These are phyloP conservation scores for Cydia splendana DNA, from an alignment of 1,140 invertebrate species.

Conservation along the genomic window DNA sequence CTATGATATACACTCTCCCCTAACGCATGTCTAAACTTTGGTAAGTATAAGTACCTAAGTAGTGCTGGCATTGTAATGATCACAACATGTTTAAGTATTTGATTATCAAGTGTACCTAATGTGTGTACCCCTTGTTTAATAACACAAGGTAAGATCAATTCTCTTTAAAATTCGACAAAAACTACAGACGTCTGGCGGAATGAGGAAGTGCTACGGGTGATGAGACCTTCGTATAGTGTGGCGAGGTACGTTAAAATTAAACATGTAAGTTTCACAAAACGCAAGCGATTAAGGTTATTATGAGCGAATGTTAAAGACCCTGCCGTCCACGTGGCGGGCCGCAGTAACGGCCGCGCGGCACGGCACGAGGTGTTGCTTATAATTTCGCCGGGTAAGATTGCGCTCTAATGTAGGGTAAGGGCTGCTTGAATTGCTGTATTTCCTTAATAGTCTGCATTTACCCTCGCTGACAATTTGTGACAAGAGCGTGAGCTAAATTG, in stretches of 20 bases:
- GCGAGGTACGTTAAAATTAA: not conserved
- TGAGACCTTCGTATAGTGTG: not conserved
- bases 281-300: not conserved
- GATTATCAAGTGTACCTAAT: no score
- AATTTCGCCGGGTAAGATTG: slow-evolving; percentile 76
- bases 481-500: slow-evolving; percentile 75
- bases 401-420: slow-evolving; percentile 75
- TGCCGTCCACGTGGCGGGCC: slow-evolving; percentile 49
- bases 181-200: not conserved
- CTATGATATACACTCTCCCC: no score
- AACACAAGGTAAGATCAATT: no score
- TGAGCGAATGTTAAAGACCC: slow-evolving; percentile 39
- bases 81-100: no score
- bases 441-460: slow-evolving; percentile 79
- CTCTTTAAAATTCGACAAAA: no score
- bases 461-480: slow-evolving; percentile 76
- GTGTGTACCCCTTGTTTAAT: no score
- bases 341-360: slow-evolving; percentile 59
- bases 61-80: no score
- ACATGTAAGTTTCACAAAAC: slow-evolving; percentile 16
- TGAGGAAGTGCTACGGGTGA: not conserved
- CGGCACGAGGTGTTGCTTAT: slow-evolving; percentile 77
- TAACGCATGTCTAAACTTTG: no score
- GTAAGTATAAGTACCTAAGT: no score
- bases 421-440: slow-evolving; percentile 76